Conservation (phyloP, 2,113 vertebrate species). For the Irena cyanogastra region DNA sequence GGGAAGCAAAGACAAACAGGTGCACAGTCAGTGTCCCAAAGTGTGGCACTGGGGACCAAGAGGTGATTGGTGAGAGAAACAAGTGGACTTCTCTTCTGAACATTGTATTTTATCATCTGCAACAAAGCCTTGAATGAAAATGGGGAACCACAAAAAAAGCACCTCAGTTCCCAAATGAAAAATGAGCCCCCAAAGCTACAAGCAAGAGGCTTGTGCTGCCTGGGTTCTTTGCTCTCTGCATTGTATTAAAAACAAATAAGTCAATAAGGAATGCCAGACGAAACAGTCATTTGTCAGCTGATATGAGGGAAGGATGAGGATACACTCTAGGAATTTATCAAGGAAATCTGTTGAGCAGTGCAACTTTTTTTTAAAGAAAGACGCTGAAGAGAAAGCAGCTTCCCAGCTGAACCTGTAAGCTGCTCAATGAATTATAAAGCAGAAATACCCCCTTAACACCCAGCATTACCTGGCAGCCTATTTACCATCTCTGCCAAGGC, state of each 20-base stretch:
- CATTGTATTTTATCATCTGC: not conserved
- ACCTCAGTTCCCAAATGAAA: not conserved
- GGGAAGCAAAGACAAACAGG: not conserved
- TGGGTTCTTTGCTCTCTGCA: not conserved
- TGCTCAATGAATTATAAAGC: conserved; percentile 6
- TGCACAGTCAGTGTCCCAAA: not conserved
- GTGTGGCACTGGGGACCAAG: fast-evolving
- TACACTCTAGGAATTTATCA: conserved; percentile 53
- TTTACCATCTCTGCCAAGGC: not conserved
- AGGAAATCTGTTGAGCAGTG: conserved; percentile 65
- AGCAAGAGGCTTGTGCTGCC: not conserved
- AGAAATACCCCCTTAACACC: not conserved
- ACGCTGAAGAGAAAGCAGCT: conserved; percentile 38
- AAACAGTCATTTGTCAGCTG: conserved; percentile 59
- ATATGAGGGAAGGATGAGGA: conserved; percentile 20
- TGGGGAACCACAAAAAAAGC: not conserved
- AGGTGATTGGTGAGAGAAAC: not conserved
- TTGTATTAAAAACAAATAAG: conserved; percentile 56
- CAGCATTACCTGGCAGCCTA: not conserved
- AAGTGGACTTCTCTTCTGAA: not conserved
- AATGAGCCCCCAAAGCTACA: not conserved
- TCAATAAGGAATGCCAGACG: conserved; percentile 22
- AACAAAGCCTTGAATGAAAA: not conserved
- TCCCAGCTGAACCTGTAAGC: not conserved
- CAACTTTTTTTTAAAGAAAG: conserved; percentile 38